These are phyloP conservation scores for Trachops cirrhosus DNA, from an alignment of 2,797 vertebrate species.

Conservation along the genomic window DNA sequence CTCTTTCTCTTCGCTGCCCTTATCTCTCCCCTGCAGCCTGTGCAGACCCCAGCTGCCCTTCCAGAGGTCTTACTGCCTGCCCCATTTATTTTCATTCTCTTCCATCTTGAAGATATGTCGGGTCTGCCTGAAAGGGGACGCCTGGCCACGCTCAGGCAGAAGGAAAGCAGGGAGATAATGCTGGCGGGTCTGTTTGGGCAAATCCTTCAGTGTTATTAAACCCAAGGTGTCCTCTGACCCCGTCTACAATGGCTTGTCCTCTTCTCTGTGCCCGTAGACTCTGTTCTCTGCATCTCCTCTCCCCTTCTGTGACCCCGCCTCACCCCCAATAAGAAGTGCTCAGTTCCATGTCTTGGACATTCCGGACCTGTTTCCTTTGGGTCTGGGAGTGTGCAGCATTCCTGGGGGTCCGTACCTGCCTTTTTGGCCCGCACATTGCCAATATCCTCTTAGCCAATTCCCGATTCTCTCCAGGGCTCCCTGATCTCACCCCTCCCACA, in stretches of 20 bases:
- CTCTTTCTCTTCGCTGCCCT: constrained; percentile 62
- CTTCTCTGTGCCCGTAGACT: neutral
- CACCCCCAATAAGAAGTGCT: neutral
- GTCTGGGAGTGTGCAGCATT: neutral
- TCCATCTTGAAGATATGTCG: constrained; percentile 44
- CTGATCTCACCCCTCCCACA: neutral
- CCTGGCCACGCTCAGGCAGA: neutral
- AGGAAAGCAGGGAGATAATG: neutral
- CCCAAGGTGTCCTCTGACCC: neutral
- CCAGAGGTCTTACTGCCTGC: constrained; percentile 38
- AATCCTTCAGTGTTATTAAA: neutral
- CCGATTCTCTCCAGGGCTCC: neutral
- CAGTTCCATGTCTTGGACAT: neutral
- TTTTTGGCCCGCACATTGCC: neutral
- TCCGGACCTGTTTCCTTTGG: neutral
- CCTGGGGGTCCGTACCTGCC: neutral
- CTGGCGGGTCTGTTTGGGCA: neutral
- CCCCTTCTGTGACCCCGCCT: neutral
- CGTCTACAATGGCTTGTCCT: neutral
- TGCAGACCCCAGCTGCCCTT: constrained; percentile 55
- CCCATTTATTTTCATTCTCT: constrained; percentile 37
- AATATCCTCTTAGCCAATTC: neutral
- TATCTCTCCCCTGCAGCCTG: constrained; percentile 70
- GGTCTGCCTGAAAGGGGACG: neutral
- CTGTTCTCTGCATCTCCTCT: neutral